Evolutionary conservation across 2,797 vertebrate genomes (phyloP).

Genomic region (Uromys caudimaculatus): DNA sequence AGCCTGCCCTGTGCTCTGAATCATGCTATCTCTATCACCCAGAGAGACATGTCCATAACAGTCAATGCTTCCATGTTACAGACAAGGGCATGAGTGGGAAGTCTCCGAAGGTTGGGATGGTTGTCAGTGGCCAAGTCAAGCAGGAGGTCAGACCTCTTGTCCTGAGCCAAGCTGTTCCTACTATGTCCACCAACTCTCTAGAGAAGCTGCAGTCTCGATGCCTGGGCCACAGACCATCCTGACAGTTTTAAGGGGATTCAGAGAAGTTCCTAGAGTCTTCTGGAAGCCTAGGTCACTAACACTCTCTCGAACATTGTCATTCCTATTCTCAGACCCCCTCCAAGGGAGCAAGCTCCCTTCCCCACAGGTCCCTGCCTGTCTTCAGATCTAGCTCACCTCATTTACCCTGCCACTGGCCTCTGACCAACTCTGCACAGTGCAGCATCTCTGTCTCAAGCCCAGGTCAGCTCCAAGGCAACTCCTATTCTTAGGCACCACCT

Average conservation of each 20-base stretch:
- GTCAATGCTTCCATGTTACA: not conserved
- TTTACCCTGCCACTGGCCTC: not conserved
- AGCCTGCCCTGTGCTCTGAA: too few relatives aligned
- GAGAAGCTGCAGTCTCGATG: not conserved
- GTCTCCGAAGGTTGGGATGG: not conserved
- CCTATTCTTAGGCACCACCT: not conserved
- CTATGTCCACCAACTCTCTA: not conserved
- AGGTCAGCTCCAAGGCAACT: not conserved
- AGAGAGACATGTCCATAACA: rapidly evolving
- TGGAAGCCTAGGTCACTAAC: not conserved
- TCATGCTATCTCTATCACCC: not conserved
- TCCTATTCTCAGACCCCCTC: too few relatives aligned
- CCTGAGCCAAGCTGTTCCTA: not conserved
- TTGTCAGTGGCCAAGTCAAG: too few relatives aligned
- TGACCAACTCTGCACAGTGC: not conserved
- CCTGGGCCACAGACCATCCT: not conserved
- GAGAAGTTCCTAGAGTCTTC: not conserved
- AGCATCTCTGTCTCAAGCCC: not conserved
- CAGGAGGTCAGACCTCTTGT: not conserved
- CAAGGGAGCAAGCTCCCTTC: not conserved
- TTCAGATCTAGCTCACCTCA: not conserved
- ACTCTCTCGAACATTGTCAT: not conserved
- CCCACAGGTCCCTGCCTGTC: not conserved
- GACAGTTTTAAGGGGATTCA: not conserved
- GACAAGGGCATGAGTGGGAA: not conserved